phyloP scores from a whole-genome alignment of 2,888 invertebrate species.

The Caenorhabditis auriculariae region DNA sequence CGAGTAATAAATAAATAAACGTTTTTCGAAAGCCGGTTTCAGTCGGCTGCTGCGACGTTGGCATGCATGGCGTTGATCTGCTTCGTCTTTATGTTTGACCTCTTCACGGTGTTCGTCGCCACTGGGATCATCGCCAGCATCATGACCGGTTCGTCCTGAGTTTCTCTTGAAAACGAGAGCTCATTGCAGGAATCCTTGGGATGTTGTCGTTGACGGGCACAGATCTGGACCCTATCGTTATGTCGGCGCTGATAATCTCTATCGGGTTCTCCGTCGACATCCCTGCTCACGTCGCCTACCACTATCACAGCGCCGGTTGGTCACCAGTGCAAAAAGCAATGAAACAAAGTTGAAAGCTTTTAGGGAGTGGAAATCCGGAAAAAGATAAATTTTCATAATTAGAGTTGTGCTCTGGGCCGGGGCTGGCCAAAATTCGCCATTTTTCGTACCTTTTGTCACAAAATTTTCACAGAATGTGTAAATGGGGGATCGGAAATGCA shows the following conservation, averaged over 20 bases:
- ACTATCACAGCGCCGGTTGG: conserved; percentile 49
- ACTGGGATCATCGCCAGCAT: conserved; percentile 28
- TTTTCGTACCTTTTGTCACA: too few relatives aligned
- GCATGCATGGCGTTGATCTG: conserved; percentile 54
- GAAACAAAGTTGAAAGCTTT: too few relatives aligned
- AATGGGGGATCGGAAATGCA: too few relatives aligned
- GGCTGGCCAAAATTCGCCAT: too few relatives aligned
- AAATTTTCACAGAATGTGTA: too few relatives aligned
- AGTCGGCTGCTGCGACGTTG: conserved; percentile 48
- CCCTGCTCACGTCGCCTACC: conserved; percentile 55
- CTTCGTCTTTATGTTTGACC: conserved; percentile 51
- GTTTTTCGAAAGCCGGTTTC: too few relatives aligned
- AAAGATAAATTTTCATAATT: too few relatives aligned
- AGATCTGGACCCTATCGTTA: conserved; percentile 54
- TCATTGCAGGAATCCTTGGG: conserved; percentile 44
- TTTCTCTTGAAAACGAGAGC: not conserved
- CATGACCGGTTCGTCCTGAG: conserved; percentile 32
- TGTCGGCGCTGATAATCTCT: conserved; percentile 54
- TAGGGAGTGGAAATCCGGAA: too few relatives aligned
- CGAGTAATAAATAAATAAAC: not conserved
- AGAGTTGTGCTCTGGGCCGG: too few relatives aligned
- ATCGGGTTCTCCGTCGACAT: conserved; percentile 60
- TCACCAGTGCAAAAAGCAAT: not conserved
- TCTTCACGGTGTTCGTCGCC: conserved; percentile 48
- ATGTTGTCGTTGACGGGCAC: conserved; percentile 46